Evolutionary conservation across 2,797 vertebrate genomes (phyloP), one percentile per base, ranked within the genome.

Genomic region (Anolis apletophallus): DNA sequence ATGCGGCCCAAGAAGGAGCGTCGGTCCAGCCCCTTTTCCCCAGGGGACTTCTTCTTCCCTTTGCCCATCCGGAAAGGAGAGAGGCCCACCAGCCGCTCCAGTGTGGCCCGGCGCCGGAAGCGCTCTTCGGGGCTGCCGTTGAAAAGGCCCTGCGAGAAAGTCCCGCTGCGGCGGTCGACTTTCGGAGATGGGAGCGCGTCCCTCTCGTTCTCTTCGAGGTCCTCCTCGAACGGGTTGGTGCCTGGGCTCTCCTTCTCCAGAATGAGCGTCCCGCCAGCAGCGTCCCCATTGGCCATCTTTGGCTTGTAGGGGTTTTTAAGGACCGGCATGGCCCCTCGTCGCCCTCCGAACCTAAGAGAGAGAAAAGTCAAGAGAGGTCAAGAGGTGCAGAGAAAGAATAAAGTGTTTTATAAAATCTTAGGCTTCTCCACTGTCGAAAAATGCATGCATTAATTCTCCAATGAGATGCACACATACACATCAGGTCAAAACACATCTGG

Each of bases 31-130:
- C 76, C 89, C 59, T 36, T 90, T 0, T 93, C 90, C 1, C 88
- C 80, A 1, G 91, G 90, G 72, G 92, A 90, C 0, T 77, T 89
- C 32, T 91, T 83, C 50, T 88, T 87, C 36, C 80, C 3, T 88
- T 93, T 93, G 69, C 92, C 91, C 77, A 94, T 84, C 23, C 93
- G 92, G 85, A 96, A 95, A 3, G 94, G 92, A 1, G 94, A 89
- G 80, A 96, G 75, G 2, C 94, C 94, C 6, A 86, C 93, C 90
- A 96, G 86, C 80, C 91, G 94, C 86, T 95, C 95, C 85, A 95
- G 84, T 13, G 96, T 96, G 59, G 94, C 94, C 0, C 95, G 85
- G 0, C 94, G 92, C 19, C 76, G 76, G 19, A 87, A 94, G 8
- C 73, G 89, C 69, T 34, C 94, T 82, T 1, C 92, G 79, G 85